Evolutionary conservation across 2,797 vertebrate species (phyloP), one percentile per base, ranked within the genome.

Genomic region (Crossoptilon crossoptilon): DNA sequence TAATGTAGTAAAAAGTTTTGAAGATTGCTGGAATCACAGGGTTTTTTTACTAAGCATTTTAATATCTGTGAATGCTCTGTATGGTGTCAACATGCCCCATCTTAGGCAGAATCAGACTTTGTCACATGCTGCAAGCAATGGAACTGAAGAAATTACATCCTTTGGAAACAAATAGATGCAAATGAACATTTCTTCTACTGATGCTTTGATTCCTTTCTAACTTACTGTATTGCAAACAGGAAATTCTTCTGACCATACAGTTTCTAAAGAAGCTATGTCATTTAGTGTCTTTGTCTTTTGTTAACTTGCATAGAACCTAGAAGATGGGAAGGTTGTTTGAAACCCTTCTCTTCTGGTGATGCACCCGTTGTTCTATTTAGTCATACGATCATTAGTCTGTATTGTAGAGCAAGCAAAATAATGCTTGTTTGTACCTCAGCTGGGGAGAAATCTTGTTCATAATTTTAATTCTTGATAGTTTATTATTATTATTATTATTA

Each of bases 131-230:
- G 51, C 80, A 91, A 82, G 44, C n/a, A 70, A 7, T 44, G 46
- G 6, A 48, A 90, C 37, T 88, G 83, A 91, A 87, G 84, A 91
- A 88, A 26, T 39, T 33, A 37, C 1, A 44, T 86, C 35, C 62
- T 94, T 76, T 79, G 90, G 86, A 78, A 74, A 91, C 17, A 69
- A 78, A 58, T 8, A 55, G 33, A 74, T 84, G 62, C 75, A 90
- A 86, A 75, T 93, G 88, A 91, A 75, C 49, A 16, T 64, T 88
- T 73, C 59, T 91, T 23, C 66, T 80, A 62, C 75, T 10, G 10
- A 8, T 83, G 17, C 39, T 88, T 93, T 83, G 14, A 39, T 84
- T 91, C 29, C 41, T 46, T 90, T 92, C 68, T 79, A 33, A 72
- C 80, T 73, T 63, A 33, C n/a, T 74, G 33, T 79, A 26, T 77